These are phyloP conservation scores for Elephas maximus DNA, from an alignment of 2,113 vertebrate genomes.

Conservation along the genomic window DNA sequence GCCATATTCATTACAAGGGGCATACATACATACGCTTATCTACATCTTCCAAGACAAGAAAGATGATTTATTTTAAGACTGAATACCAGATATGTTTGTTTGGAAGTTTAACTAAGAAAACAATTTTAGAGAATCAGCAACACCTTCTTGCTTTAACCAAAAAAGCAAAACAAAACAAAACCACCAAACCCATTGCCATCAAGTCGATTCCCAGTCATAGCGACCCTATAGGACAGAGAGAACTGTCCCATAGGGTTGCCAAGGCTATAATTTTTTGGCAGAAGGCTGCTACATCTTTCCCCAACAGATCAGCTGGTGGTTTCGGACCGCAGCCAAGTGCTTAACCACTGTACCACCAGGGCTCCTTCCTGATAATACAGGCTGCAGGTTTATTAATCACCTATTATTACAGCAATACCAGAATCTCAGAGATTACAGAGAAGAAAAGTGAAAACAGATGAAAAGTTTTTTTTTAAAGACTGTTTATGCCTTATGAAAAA, in stretches of 20 bases:
- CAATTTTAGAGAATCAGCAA: conserved; percentile 18
- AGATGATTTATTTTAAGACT: conserved; percentile 2
- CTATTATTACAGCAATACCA: not conserved
- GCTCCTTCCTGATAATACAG: not conserved
- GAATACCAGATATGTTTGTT: not conserved
- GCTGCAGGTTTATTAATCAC: not conserved
- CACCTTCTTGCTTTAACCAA: not conserved
- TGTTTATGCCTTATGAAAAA: not conserved
- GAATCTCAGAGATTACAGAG: not conserved
- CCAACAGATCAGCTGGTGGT: not conserved
- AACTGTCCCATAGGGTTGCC: not conserved
- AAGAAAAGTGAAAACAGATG: not conserved
- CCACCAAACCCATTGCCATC: too few species aligned
- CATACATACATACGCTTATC: not conserved
- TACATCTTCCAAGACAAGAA: conserved; percentile 5
- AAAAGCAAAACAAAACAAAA: not conserved
- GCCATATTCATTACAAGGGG: not conserved
- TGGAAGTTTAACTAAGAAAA: conserved; percentile 22
- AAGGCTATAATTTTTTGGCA: not conserved
- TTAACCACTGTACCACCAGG: not conserved
- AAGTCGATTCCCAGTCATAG: too few species aligned
- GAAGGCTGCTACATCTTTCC: not conserved
- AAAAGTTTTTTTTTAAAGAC: not conserved
- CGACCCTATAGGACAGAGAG: not conserved
- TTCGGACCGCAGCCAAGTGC: not conserved